Base-by-base conservation (phyloP, 1,140 invertebrate genomes). In the Trachymyrmex septentrionalis region DNA sequence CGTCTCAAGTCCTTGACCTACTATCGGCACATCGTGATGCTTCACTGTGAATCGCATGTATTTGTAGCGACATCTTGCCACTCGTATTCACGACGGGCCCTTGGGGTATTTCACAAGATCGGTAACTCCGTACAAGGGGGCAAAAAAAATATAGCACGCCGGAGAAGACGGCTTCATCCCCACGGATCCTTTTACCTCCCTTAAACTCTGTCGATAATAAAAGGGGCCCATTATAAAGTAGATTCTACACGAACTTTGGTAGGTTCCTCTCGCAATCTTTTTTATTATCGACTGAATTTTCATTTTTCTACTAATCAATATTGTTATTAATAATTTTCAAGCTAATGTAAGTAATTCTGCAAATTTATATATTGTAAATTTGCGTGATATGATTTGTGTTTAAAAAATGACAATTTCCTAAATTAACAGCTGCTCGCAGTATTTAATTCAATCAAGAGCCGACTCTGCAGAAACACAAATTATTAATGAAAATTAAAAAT, bases 1-100 rank as follows among this genome's bases (percentile, higher is more conserved):
- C 34, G 50, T 63, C 67, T 34, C 73, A 85, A 93, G 89, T 86
- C 93, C 94, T 94, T 94, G 94, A 94, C 93, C 93, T 88, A 93
- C 92, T 93, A 82, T 86, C 71, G 63, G 53, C 53, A 59, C 84
- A 81, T 57, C 71, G 12, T 59, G 66, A 27, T 55, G 24, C 61
- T 64, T 55, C 5, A 10, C 50, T n/a, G n/a, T 19, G 21, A 24
- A 57, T 55, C 38, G 16, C 21, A 76, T 5, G 21, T 55, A 30
- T 78, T 63, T 55, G 19, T 38, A 78, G 91, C 85, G 91, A 91
- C 91, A 92, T 91, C 88, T 93, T 75, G 86, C 73, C 64, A 86
- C 38, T 48, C 24, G 16, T 53, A 10, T 30, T 24, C n/a, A 14
- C 38, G 30, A 66, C 10, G 16, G 50, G 30, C 44, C 48, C 38